A percentile compares a stretch with the other conserved stretches of the same genome.
Conservation (phyloP, 1,140 invertebrate genomes). For the Megathymus violae region DNA sequence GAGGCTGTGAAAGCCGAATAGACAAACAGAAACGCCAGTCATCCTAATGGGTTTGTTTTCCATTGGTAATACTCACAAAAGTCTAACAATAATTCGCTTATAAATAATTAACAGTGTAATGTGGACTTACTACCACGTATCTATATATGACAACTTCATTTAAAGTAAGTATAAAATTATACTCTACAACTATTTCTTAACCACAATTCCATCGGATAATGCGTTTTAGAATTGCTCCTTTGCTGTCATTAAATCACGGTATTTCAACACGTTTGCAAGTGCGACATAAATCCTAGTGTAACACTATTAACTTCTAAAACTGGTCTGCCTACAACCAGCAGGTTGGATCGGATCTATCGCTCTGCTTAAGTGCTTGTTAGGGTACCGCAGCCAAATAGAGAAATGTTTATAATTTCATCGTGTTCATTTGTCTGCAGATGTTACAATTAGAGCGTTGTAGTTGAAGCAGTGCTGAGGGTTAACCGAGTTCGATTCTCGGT, state of each 20-base stretch:
- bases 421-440: too few relatives aligned
- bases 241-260: constrained; percentile 26
- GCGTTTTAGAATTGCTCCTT: constrained; percentile 18
- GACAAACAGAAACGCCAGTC: too few relatives aligned
- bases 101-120: too few relatives aligned
- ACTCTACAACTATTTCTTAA: constrained; percentile 3
- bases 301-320: constrained; percentile 28
- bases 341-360: constrained; percentile 28
- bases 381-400: background rate
- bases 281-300: constrained; percentile 20
- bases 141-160: background rate
- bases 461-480: too few relatives aligned
- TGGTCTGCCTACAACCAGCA: constrained; percentile 19
- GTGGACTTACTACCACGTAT: too few relatives aligned
- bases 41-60: too few relatives aligned
- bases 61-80: too few relatives aligned
- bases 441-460: too few relatives aligned
- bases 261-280: constrained; percentile 30
- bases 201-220: constrained; percentile 11
- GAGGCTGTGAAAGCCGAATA: too few relatives aligned
- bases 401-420: too few relatives aligned
- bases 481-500: too few relatives aligned
- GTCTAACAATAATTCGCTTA: too few relatives aligned
- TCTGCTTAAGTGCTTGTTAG: constrained; percentile 7
- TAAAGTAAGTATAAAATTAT: background rate